Base-by-base conservation (phyloP, 2,113 vertebrate genomes). In the Salvelinus namaycush region DNA sequence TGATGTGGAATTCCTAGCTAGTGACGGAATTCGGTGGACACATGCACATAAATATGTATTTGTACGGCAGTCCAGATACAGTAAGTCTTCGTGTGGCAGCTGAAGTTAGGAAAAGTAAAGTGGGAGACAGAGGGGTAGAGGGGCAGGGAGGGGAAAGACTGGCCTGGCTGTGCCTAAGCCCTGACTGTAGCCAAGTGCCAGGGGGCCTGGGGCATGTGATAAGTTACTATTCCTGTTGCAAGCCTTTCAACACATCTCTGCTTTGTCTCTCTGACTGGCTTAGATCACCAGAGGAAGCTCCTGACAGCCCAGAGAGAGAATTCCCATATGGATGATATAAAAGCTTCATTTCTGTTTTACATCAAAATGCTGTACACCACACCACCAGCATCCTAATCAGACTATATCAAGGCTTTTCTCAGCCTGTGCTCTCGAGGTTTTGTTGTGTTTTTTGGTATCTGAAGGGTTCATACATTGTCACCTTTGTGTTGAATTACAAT, bases 271-370 rank as follows among this genome's bases (percentile, higher is more conserved):
- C 16, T 62, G 18, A 16, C 72, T 51, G 77, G 71, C 76, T 82
- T 77, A 72, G 72, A 79, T 82, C 82, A 84, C 83, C 81, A 84
- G 68, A 76, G 66, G 71, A 70, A 60, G 48, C 81, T 83, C 86
- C 86, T 84, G 84, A 85, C 82, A 89, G 83, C 79, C 87, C 77
- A 82, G 86, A 89, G 76, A 87, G 85, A 89, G 76, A 86, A 87
- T 74, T 78, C 89, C 76, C 83, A 54, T 51, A 77, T 74, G 79
- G 74, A 68, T 73, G 72, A 86, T 76, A 80, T 85, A 48, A 86
- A 84, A 83, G 76, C 44, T 66, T 80, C 74, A 31, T 29, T 29
- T 54, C 76, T 8, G 48, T 34, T 73, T 80, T 65, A 82, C 66
- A 83, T 72, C 79, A 76, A 77, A 75, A 62, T 73, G 62, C 9